Evolutionary conservation across 2,113 vertebrate genomes (phyloP), one percentile per base, ranked within the genome.

Genomic region (Phyllopteryx taeniolatus): DNA sequence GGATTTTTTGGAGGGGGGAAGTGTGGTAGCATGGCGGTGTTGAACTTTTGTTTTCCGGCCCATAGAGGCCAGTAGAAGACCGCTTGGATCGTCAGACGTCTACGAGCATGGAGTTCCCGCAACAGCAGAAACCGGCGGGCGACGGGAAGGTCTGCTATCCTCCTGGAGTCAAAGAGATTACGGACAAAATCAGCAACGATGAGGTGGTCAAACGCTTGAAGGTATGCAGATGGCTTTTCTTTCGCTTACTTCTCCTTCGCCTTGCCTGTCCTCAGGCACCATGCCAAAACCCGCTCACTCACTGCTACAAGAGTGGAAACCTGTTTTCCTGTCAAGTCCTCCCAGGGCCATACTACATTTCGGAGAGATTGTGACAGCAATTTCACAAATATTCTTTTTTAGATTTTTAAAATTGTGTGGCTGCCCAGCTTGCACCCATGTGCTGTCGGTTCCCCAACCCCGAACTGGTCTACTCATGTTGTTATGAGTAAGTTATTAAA

Each of bases 31-130:
- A 86, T 88, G 79, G 89, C 92, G 88, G 85, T 82, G 93, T 85
- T 98, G 96, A 98, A 97, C 94, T 97, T 96, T 95, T 96, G 95
- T 96, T 97, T 96, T 96, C 89, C 95, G 93, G 93, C 97, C 96
- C 92, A 96, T 96, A 99, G 97, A 97, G 97, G 97, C 96, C 97
- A 95, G 95, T 98, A 98, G 95, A 96, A 95, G 95, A 97, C 94
- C 90, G 95, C 90, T 93, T 89, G 91, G 91, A 95, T 81, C 35
- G 35, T 39, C 81, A 85, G 82, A 94, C 92, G 85, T 88, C 93
- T 91, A 92, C 79, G 88, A 94, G 94, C 91, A 99, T 99, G 98
- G 98, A 98, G 92, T 98, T 98, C 91, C 91, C 95, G 82, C 80
- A 95, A 86, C 96, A 95, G 86, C 95, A 95, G 90, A 97, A 96